Conservation (phyloP, 1,140 invertebrate genomes). For the Apis laboriosa region DNA sequence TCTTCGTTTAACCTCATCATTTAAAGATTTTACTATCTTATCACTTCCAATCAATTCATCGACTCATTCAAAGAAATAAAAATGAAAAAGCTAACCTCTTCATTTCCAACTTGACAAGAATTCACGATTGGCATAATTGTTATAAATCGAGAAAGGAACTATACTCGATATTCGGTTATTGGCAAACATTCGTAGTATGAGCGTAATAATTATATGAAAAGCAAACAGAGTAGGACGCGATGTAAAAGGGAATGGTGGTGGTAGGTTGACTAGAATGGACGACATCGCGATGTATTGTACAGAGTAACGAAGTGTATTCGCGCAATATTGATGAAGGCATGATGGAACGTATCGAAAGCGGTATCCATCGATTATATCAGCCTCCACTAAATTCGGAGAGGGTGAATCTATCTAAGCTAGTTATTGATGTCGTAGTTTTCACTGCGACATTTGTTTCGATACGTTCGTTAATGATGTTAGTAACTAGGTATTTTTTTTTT, state of each 20-base stretch:
- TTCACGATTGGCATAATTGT: background rate
- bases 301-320: conserved; percentile 51
- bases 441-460: conserved; percentile 39
- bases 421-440: conserved; percentile 43
- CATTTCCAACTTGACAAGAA: background rate
- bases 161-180: background rate
- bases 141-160: background rate
- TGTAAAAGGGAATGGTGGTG: conserved; percentile 9
- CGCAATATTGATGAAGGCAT: conserved; percentile 53
- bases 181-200: background rate
- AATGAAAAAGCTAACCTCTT: background rate
- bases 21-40: background rate
- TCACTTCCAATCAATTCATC: background rate
- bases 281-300: conserved; percentile 26
- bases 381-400: conserved; percentile 45
- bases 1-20: background rate
- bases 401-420: conserved; percentile 26
- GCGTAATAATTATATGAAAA: conserved; percentile 4
- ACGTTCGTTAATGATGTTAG: background rate
- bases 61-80: background rate
- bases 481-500: conserved; percentile 5
- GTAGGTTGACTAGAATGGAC: conserved; percentile 41
- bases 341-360: conserved; percentile 50
- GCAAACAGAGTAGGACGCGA: background rate
- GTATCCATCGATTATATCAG: conserved; percentile 59